Conservation (phyloP, 2,888 invertebrate genomes). For the Lepetodrilus schrolli region DNA sequence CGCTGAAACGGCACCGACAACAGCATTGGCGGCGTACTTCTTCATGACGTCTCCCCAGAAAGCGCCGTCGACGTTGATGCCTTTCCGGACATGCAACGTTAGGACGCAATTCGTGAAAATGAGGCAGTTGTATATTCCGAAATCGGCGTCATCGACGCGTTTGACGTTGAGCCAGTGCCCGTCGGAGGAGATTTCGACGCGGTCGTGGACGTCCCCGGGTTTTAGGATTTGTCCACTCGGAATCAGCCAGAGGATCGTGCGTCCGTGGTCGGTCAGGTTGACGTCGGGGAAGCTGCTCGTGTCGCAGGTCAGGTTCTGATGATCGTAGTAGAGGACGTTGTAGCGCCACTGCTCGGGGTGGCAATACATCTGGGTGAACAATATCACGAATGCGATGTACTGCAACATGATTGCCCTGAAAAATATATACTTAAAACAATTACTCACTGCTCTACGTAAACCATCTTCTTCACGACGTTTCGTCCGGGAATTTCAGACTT, state of each 20-base stretch:
- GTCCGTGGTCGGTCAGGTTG: background rate
- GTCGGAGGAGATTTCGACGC: slow-evolving; percentile 19
- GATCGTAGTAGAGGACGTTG: background rate
- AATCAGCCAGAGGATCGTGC: background rate
- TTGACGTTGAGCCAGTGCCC: slow-evolving; percentile 38
- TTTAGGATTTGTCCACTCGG: background rate
- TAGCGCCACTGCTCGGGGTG: background rate
- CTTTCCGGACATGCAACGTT: background rate
- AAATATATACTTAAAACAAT: no score
- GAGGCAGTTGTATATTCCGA: slow-evolving; percentile 58
- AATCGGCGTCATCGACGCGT: slow-evolving; percentile 55
- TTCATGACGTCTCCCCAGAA: slow-evolving; percentile 20
- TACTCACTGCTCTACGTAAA: no score
- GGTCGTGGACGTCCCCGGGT: background rate
- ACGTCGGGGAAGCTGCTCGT: background rate
- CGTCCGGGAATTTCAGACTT: no score
- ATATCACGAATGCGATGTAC: background rate
- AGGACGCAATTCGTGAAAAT: slow-evolving; percentile 5
- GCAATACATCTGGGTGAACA: background rate
- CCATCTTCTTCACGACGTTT: no score
- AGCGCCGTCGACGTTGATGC: slow-evolving; percentile 17
- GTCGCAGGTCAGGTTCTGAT: background rate
- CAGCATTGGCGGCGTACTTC: background rate
- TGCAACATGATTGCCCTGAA: no score
- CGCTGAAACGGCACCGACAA: slow-evolving; percentile 27